phyloP scores from a whole-genome alignment of 2,888 invertebrate species.

The Graphium colonna region DNA sequence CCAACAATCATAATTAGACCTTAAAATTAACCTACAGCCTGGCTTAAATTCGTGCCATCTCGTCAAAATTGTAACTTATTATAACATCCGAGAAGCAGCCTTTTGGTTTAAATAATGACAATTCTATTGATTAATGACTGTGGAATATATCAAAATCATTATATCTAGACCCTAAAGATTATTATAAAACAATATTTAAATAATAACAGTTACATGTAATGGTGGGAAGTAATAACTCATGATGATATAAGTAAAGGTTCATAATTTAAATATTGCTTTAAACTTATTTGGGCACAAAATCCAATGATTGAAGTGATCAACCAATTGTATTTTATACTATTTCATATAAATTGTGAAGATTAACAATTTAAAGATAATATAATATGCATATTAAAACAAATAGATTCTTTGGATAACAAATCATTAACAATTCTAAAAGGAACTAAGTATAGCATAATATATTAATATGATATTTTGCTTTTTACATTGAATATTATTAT shows the following conservation, averaged over 20 bases:
- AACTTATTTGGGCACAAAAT: slow-evolving; percentile 54
- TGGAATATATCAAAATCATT: slow-evolving; percentile 72
- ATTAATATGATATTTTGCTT: slow-evolving; percentile 39
- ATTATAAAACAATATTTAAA: slow-evolving; percentile 74
- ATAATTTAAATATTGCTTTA: slow-evolving; percentile 74
- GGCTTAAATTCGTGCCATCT: slow-evolving; percentile 78
- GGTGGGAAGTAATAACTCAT: slow-evolving; percentile 69
- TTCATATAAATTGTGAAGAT: slow-evolving; percentile 56
- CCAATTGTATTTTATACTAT: slow-evolving; percentile 54
- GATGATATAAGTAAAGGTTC: slow-evolving; percentile 53
- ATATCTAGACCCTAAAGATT: slow-evolving; percentile 64
- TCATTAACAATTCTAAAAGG: slow-evolving; percentile 75
- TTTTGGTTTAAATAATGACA: slow-evolving; percentile 70
- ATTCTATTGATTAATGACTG: slow-evolving; percentile 72
- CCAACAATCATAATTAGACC: slow-evolving; percentile 73
- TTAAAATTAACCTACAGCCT: slow-evolving; percentile 76
- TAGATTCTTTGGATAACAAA: slow-evolving; percentile 77
- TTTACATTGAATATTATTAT: slow-evolving; percentile 38
- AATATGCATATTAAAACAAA: slow-evolving; percentile 51
- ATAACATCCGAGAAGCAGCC: slow-evolving; percentile 77
- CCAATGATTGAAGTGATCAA: slow-evolving; percentile 42
- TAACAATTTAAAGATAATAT: slow-evolving; percentile 68
- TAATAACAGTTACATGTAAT: slow-evolving; percentile 64
- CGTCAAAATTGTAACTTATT: slow-evolving; percentile 68
- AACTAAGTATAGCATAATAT: slow-evolving; percentile 65